Base-by-base conservation (phyloP, 30 jellyfish, hydroid and myxozoan genomes). In the Hydra vulgaris region DNA sequence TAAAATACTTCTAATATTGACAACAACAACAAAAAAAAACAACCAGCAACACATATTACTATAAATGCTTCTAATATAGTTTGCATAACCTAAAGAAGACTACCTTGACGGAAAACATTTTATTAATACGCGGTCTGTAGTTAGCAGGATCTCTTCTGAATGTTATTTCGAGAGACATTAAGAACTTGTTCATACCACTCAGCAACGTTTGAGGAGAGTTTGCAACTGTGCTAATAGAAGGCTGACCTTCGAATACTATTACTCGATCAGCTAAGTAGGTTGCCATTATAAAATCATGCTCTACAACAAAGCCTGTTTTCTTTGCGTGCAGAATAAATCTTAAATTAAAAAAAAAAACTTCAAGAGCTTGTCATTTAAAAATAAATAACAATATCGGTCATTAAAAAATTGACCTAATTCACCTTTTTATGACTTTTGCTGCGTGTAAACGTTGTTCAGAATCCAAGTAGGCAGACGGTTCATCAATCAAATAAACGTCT, bases 201-300 rank as follows among this genome's bases (percentile, higher is more conserved):
- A 92, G 85, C 55, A 92, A 66, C 0, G 98, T 87, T 79, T 92
- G 96, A 23, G 98, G 98, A 89, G 93, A 72, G 80, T 78, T 69
- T 22, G 96, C 96, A 17, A 26, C 76, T 12, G 99, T 85, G 19
- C 82, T 76, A 27, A 94, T 72, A 0, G 99, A 88, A 17, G 99
- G 99, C 74, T 70, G 82, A 18, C 99, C 99, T 77, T 88, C 99
- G 61, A 94, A 94, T 16, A 94, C 99, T 22, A 94, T 89, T 18
- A 94, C 99, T 24, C 96, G 93, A 72, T 94, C 99, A 3, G 99
- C 99, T 54, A 94, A 66, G 76, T 94, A 94, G 1, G 99, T 88
- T 16, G 99, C 99, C 99, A 94, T 94, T 66, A 94, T 94, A 95
- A 94, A 94, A 88, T 94, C 99, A 95, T 94, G 99, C 92, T 94